Evolutionary conservation across 2,888 invertebrate genomes (phyloP).

Genomic region (Drosophila mimica): DNA sequence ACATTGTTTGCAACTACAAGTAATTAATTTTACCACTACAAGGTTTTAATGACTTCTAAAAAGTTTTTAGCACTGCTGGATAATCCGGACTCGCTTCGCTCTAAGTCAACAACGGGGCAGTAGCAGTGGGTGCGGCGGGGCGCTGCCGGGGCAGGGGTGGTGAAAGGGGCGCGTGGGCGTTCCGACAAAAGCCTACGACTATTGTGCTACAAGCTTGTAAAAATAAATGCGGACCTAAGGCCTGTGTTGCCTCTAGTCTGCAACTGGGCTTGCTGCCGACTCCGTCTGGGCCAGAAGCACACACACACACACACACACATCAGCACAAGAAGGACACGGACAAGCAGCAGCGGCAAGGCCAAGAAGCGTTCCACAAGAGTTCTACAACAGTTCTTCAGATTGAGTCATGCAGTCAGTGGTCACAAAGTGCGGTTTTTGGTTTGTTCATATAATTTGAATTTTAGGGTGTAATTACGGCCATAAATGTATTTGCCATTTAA

Average conservation of each 20-base stretch:
- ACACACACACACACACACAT: constrained; percentile 10
- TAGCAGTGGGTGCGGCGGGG: neutral
- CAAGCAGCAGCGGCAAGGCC: constrained; percentile 59
- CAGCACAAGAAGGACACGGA: constrained; percentile 48
- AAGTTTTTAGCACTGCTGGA: constrained; percentile 83
- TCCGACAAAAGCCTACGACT: constrained; percentile 76
- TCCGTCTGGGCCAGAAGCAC: constrained; percentile 51
- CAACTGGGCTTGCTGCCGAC: constrained; percentile 4
- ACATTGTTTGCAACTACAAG: constrained; percentile 85
- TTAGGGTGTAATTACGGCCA: constrained; percentile 83
- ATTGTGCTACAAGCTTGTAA: constrained; percentile 81
- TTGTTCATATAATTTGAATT: constrained; percentile 83
- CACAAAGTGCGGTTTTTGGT: constrained; percentile 78
- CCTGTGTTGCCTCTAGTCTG: constrained; percentile 21
- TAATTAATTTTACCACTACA: constrained; percentile 85
- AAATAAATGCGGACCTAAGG: constrained; percentile 71
- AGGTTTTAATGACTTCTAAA: constrained; percentile 85
- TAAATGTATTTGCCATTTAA: constrained; percentile 83
- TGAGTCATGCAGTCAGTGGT: constrained; percentile 71
- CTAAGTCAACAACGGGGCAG: constrained; percentile 56
- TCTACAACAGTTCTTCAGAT: constrained; percentile 40
- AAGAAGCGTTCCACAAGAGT: constrained; percentile 44
- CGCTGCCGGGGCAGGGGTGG: constrained; percentile 3
- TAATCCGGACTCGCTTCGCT: constrained; percentile 70
- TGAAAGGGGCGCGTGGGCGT: constrained; percentile 59